Evolutionary conservation across 2,888 invertebrate species (phyloP), one percentile per base, ranked within the genome.

Genomic region (Tryphoninae sp.): DNA sequence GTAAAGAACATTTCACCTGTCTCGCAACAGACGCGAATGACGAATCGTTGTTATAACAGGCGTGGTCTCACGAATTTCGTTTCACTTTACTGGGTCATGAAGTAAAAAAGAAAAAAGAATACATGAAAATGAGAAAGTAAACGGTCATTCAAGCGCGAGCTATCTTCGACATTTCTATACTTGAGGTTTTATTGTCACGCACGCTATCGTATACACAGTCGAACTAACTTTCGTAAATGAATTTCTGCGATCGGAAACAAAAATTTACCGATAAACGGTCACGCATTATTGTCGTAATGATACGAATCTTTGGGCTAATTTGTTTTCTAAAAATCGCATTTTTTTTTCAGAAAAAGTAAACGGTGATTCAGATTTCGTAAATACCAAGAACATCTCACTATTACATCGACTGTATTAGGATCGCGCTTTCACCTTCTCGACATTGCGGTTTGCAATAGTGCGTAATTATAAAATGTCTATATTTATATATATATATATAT

Each of bases 351-450:
- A 2, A 67, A 11, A 45, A 11, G 26, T n/a, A 8, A 33, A 33
- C 49, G 6, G 72, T 22, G 58, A 55, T 16, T 16, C 7, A 9
- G 58, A 3, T 26, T 67, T 19, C 1, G 8, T 26, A 45, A 13
- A 53, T 76, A 51, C 16, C 68, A 51, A 19, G 49, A 68, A 40
- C 67, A 76, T 61, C 51, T n/a, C 59, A 40, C 51, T 23, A 76
- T 68, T 40, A 61, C 11, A 7, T 33, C 45, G 9, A 13, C 33
- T 45, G 40, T 51, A 74, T 75, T 64, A 33, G 67, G 33, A 73
- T 69, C 9, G n/a, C 78, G 72, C 81, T 83, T 81, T 80, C 81
- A 76, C 77, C 73, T 55, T 67, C 73, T 49, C 55, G 59, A 55
- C 69, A 58, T 19, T 22, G 58, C 77, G 33, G 67, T 77, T 75